Base-by-base conservation (phyloP, 2,797 vertebrate genomes). In the Sylvia borin region DNA sequence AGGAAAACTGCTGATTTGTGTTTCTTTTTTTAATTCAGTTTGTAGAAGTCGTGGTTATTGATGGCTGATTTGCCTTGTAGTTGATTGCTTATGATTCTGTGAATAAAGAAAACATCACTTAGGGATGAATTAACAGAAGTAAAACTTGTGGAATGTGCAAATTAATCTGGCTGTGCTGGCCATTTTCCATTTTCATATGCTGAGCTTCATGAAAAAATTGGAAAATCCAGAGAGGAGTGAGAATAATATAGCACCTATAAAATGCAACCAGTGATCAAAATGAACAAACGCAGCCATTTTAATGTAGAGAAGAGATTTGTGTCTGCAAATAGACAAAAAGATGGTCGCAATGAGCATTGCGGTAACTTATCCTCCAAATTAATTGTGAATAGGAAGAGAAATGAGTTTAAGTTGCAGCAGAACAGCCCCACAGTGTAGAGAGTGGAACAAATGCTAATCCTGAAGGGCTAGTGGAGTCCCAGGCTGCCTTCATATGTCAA, bases 401-500 rank as follows among this genome's bases (percentile, higher is more conserved):
- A 31, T 15, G 31, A 43, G 12, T 65, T 68, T 29, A 29, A 58
- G 31, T 36, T 68, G 18, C 32, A 68, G 34, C 11, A 38, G 16
- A 62, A 15, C 10, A 65, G 9, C 25, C 42, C n/a, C 18, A 32
- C 16, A 19, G 7, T 27, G 16, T 7, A 42, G 45, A 42, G 7
- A 61, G 13, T 4, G 20, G 18, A 10, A 58, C 15, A 57, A 82
- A 32, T 13, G 26, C 9, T 40, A 20, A 11, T 26, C 9, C 34
- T 64, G 68, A 67, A 73, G 42, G 48, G 18, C 19, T 54, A 7
- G 22, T 78, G 32, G 8, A 65, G 20, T 7, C 85, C 20, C 26
- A 29, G 34, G 21, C 21, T 85, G 26, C 9, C 29, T 50, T 4
- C 0, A 0, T 21, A 2, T 29, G 8, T 29, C 40, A 13, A 45